phyloP scores from a whole-genome alignment of 2,888 invertebrate genomes.

The Minunthozetes semirufus region DNA sequence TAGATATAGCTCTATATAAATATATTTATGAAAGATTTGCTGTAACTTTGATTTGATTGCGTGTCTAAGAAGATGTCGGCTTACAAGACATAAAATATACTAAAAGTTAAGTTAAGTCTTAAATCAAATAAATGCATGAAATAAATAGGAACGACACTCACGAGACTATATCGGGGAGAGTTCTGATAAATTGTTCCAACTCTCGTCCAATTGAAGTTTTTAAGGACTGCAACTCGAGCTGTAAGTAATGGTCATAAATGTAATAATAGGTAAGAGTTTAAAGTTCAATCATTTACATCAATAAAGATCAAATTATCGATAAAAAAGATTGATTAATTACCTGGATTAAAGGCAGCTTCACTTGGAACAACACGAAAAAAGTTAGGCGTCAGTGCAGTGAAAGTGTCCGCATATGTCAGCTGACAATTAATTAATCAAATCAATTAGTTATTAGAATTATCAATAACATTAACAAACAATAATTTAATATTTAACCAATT shows the following conservation, averaged over 20 bases:
- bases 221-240: conserved; percentile 76
- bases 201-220: conserved; percentile 91
- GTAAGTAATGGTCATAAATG: not conserved
- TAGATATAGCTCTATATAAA: not conserved
- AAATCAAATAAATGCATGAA: conserved; percentile 9
- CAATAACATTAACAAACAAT: too few species aligned
- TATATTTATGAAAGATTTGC: not conserved
- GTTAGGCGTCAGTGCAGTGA: conserved; percentile 94
- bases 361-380: conserved; percentile 95
- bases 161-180: conserved; percentile 83
- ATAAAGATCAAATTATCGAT: not conserved
- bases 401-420: conserved; percentile 94
- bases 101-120: not conserved
- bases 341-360: conserved; percentile 86
- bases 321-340: not conserved
- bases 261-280: not conserved
- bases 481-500: too few species aligned
- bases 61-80: too few species aligned
- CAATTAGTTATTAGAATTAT: not conserved
- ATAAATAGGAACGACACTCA: conserved; percentile 50
- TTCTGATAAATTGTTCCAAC: conserved; percentile 97
- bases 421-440: conserved; percentile 48
- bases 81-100: conserved; percentile 2
- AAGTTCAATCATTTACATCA: not conserved
- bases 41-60: conserved; percentile 21